Percentiles rank a stretch among this genome's conserved stretches.
Conservation (phyloP, 2,888 invertebrate species). For the Sinhomidia bicolor region DNA sequence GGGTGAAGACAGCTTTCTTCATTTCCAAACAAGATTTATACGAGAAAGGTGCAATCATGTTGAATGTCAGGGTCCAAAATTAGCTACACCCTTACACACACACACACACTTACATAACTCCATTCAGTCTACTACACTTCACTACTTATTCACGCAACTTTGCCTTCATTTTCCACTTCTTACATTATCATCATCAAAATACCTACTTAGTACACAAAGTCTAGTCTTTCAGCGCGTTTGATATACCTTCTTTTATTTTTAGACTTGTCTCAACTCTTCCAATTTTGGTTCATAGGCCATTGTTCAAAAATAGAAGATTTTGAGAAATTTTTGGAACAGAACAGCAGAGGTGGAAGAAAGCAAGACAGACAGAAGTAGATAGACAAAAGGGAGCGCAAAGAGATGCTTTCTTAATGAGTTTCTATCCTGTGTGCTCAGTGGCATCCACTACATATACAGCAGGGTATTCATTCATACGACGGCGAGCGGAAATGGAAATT, state of each 20-base stretch:
- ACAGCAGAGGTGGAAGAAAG: background rate
- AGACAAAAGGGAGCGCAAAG: background rate
- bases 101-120: no score
- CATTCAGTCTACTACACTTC: background rate
- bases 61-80: conserved; percentile 63
- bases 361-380: background rate
- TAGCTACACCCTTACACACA: background rate
- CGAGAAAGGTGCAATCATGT: conserved; percentile 33
- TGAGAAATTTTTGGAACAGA: background rate
- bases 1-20: conserved; percentile 56
- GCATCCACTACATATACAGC: no score
- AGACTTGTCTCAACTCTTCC: background rate
- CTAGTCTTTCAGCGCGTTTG: background rate
- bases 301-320: background rate
- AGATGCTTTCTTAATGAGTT: background rate
- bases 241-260: background rate
- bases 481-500: conserved; percentile 43
- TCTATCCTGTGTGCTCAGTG: no score
- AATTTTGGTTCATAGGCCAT: background rate
- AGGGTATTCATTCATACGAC: background rate
- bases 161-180: background rate
- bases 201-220: background rate
- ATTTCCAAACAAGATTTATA: conserved; percentile 15
- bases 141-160: conserved; percentile 29
- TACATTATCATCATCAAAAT: background rate